Conservation (phyloP, 2,888 invertebrate genomes). For the Asteroscopus sphinx region DNA sequence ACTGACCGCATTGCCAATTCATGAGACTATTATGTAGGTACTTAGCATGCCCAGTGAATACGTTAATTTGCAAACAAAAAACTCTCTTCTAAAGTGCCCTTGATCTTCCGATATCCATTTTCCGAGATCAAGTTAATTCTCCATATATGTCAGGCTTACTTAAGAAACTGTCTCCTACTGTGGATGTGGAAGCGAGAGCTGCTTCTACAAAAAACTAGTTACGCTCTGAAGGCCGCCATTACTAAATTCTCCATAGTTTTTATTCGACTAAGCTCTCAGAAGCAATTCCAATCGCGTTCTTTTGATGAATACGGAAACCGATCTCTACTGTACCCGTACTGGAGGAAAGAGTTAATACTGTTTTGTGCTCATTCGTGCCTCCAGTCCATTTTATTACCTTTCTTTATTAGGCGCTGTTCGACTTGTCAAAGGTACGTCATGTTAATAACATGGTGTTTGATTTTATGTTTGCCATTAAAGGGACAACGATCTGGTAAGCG, state of each 20-base stretch:
- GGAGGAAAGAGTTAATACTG: slow-evolving; percentile 33
- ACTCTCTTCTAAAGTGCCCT: slow-evolving; percentile 25
- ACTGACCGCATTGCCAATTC: slow-evolving; percentile 9
- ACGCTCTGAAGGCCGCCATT: slow-evolving; percentile 82
- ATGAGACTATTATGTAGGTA: too few species aligned
- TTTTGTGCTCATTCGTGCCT: slow-evolving; percentile 30
- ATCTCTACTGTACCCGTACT: slow-evolving; percentile 40
- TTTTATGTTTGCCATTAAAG: slow-evolving; percentile 28
- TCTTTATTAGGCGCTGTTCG: slow-evolving; percentile 26
- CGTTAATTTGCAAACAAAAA: slow-evolving; percentile 35
- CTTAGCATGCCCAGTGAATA: slow-evolving; percentile 8
- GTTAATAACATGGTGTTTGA: slow-evolving; percentile 23
- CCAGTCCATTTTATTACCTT: slow-evolving; percentile 38
- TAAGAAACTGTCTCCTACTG: slow-evolving; percentile 70
- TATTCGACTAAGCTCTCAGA: slow-evolving; percentile 69
- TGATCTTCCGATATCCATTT: slow-evolving; percentile 46
- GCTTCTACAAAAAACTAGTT: slow-evolving; percentile 73
- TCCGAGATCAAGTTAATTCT: slow-evolving; percentile 46
- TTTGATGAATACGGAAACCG: slow-evolving; percentile 56
- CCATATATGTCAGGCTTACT: slow-evolving; percentile 67
- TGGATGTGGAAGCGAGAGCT: slow-evolving; percentile 71
- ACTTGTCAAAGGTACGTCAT: slow-evolving; percentile 40
- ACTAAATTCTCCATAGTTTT: slow-evolving; percentile 82
- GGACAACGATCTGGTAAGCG: slow-evolving; percentile 9
- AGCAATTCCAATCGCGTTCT: slow-evolving; percentile 67